Evolutionary conservation across 2,888 invertebrate species (phyloP).

Genomic region (Vannuccia rotundouncinata): DNA sequence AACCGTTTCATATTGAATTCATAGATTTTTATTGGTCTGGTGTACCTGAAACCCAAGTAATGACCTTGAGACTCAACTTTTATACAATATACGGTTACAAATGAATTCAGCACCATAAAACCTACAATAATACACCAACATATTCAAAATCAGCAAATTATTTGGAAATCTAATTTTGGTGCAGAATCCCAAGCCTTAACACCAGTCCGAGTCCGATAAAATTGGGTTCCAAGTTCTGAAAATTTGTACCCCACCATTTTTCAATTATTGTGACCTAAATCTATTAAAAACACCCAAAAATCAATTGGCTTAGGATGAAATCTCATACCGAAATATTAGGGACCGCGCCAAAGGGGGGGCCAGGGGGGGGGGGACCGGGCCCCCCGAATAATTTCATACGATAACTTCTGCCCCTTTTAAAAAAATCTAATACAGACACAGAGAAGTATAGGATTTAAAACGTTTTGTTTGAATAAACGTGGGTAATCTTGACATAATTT

Average conservation of each 20-base stretch:
- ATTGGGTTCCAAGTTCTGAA: background rate
- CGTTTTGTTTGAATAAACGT: no score
- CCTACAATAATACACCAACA: background rate
- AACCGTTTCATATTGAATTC: background rate
- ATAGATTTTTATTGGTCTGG: no score
- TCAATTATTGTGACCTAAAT: background rate
- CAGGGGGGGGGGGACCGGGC: no score
- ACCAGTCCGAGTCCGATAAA: background rate
- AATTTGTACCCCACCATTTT: background rate
- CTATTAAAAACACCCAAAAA: background rate
- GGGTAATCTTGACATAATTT: no score
- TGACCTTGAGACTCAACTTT: slow-evolving; percentile 13
- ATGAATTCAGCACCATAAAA: slow-evolving; percentile 12
- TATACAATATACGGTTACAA: background rate
- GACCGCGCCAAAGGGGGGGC: no score
- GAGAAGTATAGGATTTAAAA: no score
- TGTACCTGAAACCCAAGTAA: background rate
- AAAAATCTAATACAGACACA: no score
- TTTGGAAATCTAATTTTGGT: background rate
- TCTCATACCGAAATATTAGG: background rate
- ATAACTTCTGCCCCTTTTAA: no score
- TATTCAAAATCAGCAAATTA: background rate
- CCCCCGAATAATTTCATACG: no score
- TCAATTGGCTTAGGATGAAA: background rate
- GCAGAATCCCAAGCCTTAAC: background rate